Evolutionary conservation across 2,113 vertebrate genomes (phyloP).

Genomic region (Garra rufa): DNA sequence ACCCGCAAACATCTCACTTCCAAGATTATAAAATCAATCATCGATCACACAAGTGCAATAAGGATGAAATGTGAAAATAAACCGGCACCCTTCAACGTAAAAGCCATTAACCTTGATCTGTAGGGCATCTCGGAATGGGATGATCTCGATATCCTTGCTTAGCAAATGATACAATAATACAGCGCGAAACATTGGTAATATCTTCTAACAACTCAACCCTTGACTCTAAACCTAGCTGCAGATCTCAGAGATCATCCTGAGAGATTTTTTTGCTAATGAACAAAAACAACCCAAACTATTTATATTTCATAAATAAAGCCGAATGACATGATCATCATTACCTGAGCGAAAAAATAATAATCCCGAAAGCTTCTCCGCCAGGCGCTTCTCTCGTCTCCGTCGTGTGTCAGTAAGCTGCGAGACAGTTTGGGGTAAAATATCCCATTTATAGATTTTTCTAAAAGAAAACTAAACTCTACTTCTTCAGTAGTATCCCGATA

Average conservation of each 20-base stretch:
- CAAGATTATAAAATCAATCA: constrained; percentile 19
- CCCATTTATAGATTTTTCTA: constrained; percentile 65
- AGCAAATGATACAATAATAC: constrained; percentile 5
- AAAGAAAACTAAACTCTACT: constrained; percentile 41
- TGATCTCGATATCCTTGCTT: constrained; percentile 17
- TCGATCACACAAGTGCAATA: constrained; percentile 20
- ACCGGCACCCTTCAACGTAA: neutral
- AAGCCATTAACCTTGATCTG: constrained; percentile 46
- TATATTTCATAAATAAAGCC: neutral
- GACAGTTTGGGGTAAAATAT: constrained; percentile 67
- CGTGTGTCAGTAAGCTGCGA: constrained; percentile 60
- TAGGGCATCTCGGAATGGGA: constrained; percentile 39
- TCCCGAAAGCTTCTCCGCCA: constrained; percentile 35
- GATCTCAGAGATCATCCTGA: neutral
- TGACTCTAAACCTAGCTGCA: neutral
- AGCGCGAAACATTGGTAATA: neutral
- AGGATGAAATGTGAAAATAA: neutral
- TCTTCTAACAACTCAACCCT: constrained; percentile 17
- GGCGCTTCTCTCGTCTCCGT: constrained; percentile 41
- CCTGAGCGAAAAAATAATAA: constrained; percentile 41
- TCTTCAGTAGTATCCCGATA: constrained; percentile 72
- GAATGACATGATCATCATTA: constrained; percentile 10
- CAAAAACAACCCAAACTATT: neutral
- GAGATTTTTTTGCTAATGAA: neutral
- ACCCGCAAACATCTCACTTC: neutral